Percentiles rank a stretch among this genome's conserved stretches.
These are phyloP conservation scores for Diplodus puntazzo DNA, from an alignment of 2,797 vertebrate genomes.

Conservation along the genomic window DNA sequence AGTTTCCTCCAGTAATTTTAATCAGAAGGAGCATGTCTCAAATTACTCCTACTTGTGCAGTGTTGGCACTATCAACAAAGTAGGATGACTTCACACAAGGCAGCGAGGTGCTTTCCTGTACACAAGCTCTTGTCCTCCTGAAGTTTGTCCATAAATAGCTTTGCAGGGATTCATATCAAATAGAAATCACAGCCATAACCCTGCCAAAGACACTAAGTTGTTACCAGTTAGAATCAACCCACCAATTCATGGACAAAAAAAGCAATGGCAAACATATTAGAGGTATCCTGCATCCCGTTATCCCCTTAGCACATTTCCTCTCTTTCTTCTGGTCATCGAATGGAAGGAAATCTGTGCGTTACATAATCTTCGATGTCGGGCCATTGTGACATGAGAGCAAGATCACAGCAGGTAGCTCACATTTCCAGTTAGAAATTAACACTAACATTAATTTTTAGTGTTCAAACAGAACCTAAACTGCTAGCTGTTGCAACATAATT, in stretches of 20 bases:
- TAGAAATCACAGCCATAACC: neutral
- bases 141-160: constrained; percentile 6
- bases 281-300: neutral
- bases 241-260: neutral
- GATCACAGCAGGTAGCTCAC: neutral
- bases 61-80: constrained; percentile 37
- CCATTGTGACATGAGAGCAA: neutral
- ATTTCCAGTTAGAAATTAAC: neutral
- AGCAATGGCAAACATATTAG: neutral
- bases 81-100: neutral
- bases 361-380: neutral
- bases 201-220: neutral
- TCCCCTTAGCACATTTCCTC: neutral
- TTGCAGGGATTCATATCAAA: neutral
- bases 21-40: neutral
- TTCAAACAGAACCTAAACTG: neutral
- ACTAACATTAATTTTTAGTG: neutral
- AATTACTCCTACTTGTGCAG: neutral
- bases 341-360: neutral
- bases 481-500: neutral
- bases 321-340: neutral
- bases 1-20: neutral
- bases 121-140: neutral
- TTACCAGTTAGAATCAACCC: neutral
- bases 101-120: neutral